phyloP scores from a whole-genome alignment of 1,140 invertebrate genomes.

The Nomia melanderi region DNA sequence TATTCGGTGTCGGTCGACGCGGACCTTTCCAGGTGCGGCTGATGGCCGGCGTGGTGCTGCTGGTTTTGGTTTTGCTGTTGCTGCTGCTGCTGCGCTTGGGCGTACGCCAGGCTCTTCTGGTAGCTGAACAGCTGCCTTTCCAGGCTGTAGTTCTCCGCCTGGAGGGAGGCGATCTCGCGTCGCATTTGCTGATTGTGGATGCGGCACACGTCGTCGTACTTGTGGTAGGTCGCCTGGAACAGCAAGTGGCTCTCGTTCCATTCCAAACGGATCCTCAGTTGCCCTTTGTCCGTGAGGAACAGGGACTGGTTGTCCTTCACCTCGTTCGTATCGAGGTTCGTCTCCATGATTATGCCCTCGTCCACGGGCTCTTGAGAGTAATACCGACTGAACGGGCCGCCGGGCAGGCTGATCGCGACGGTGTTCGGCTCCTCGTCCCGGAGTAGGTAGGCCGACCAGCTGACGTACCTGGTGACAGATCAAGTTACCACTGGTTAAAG shows the following conservation, averaged over 20 bases:
- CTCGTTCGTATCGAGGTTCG: conserved; percentile 89
- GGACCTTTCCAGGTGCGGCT: conserved; percentile 82
- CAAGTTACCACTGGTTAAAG: no score
- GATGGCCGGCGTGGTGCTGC: conserved; percentile 64
- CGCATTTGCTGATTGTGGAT: conserved; percentile 94
- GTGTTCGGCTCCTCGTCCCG: conserved; percentile 81
- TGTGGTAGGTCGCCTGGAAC: conserved; percentile 92
- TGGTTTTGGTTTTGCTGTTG: conserved; percentile 76
- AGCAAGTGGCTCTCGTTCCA: conserved; percentile 93
- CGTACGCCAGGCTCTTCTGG: conserved; percentile 91
- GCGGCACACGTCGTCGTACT: conserved; percentile 92
- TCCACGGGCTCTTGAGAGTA: conserved; percentile 92
- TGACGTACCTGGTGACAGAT: conserved; percentile 84
- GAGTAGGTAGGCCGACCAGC: conserved; percentile 89
- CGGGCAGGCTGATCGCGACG: conserved; percentile 85
- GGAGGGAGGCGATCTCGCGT: conserved; percentile 90
- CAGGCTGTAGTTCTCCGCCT: conserved; percentile 92
- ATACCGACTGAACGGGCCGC: conserved; percentile 90
- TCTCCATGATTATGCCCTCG: conserved; percentile 93
- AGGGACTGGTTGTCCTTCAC: conserved; percentile 88
- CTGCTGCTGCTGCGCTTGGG: conserved; percentile 82
- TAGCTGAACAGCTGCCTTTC: conserved; percentile 94
- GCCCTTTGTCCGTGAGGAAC: conserved; percentile 89
- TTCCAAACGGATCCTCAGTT: conserved; percentile 90
- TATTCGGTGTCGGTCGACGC: conserved; percentile 88